phyloP scores from a whole-genome alignment of 2,113 vertebrate species.

The Lipophrys pholis region DNA sequence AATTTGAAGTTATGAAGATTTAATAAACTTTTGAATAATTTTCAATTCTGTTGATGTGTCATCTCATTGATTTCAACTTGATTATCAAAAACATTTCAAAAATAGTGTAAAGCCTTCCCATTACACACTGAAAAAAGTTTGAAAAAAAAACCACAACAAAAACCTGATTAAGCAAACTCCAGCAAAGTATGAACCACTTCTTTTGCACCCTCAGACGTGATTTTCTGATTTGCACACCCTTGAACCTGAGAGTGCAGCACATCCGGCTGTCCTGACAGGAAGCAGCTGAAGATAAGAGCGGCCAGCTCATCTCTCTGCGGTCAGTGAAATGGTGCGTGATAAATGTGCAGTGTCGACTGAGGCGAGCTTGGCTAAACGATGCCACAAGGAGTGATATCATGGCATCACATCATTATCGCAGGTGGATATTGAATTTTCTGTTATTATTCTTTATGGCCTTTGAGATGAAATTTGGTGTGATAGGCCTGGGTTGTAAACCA shows the following conservation, averaged over 20 bases:
- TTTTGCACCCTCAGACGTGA: conserved; percentile 14
- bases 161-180: background rate
- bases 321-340: conserved; percentile 74
- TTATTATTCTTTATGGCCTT: conserved; percentile 60
- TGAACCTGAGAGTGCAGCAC: conserved; percentile 50
- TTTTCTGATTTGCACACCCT: conserved; percentile 34
- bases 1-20: too few relatives aligned
- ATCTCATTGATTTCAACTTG: too few relatives aligned
- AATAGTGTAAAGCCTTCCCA: background rate
- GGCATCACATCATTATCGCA: conserved; percentile 67
- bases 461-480: conserved; percentile 27
- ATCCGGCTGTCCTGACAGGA: conserved; percentile 33
- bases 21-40: too few relatives aligned
- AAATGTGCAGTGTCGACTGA: conserved; percentile 69
- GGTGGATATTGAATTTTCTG: conserved; percentile 57
- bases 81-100: background rate
- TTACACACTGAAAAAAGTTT: background rate
- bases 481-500: background rate
- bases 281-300: conserved; percentile 71
- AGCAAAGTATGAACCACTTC: background rate
- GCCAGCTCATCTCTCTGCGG: conserved; percentile 65
- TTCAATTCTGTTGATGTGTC: too few relatives aligned
- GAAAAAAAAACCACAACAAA: background rate
- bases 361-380: conserved; percentile 65
- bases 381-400: conserved; percentile 61